Conservation (phyloP, 2,113 vertebrate genomes). For the Menidia beryllina region DNA sequence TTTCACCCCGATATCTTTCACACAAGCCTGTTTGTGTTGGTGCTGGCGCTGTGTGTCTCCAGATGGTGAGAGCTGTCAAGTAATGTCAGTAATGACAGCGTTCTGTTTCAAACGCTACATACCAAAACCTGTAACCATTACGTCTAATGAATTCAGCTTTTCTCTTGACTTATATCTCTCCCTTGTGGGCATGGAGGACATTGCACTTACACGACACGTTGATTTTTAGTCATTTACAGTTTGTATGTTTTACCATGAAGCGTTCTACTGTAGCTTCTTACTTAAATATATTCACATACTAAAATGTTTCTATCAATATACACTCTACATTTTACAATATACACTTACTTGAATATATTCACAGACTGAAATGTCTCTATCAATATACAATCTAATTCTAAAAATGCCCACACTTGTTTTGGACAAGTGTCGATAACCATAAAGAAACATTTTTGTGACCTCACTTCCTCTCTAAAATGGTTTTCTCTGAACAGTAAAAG, state of each 20-base stretch:
- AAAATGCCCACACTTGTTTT: too few species aligned
- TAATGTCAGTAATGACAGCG: neutral
- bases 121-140: neutral
- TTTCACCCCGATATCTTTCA: neutral
- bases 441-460: too few species aligned
- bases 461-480: too few species aligned
- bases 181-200: conserved; percentile 74
- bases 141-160: conserved; percentile 30
- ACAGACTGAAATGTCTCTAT: neutral
- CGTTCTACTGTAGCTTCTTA: neutral
- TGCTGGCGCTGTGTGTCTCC: neutral
- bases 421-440: too few species aligned
- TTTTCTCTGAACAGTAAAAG: neutral
- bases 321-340: too few species aligned
- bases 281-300: neutral
- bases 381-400: neutral
- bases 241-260: neutral
- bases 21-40: neutral
- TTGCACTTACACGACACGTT: conserved; percentile 45
- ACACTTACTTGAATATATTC: neutral
- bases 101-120: neutral
- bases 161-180: conserved; percentile 74
- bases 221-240: neutral
- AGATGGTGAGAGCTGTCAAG: neutral
- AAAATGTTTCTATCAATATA: neutral